phyloP scores from a whole-genome alignment of 2,797 vertebrate genomes.

The Arrhamphus sclerolepis region DNA sequence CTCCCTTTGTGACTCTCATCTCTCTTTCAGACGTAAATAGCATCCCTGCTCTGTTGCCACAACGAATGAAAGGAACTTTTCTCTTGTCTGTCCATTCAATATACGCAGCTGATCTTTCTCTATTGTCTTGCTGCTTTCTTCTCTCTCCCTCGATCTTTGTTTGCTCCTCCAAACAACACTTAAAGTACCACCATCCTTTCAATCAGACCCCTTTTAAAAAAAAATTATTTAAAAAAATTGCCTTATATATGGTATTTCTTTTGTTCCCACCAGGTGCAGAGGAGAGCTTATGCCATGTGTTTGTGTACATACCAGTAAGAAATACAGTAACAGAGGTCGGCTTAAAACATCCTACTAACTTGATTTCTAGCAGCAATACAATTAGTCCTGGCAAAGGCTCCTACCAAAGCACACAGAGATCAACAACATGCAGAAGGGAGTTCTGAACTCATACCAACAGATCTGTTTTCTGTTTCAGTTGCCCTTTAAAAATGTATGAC shows the following conservation, averaged over 20 bases:
- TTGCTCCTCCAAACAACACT: conserved; percentile 1
- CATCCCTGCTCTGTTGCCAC: conserved; percentile 5
- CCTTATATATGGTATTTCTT: neutral
- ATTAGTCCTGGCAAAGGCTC: conserved; percentile 23
- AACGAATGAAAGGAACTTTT: neutral
- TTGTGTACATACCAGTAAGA: conserved; percentile 43
- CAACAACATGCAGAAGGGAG: neutral
- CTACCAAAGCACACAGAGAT: conserved; percentile 7
- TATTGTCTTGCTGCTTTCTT: conserved; percentile 21
- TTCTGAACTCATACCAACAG: neutral
- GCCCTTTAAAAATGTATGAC: neutral
- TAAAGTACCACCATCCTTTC: conserved; percentile 5
- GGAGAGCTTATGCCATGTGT: conserved; percentile 56
- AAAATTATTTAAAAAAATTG: too few relatives aligned
- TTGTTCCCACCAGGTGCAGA: conserved; percentile 16
- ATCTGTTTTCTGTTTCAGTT: neutral
- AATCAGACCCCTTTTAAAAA: neutral
- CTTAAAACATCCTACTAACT: conserved; percentile 13
- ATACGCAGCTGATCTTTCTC: neutral
- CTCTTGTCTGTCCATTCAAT: conserved; percentile 4
- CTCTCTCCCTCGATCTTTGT: conserved; percentile 15
- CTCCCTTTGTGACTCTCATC: conserved; percentile 6
- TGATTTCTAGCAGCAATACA: conserved; percentile 44
- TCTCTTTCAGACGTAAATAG: conserved; percentile 25
- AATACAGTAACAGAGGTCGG: conserved; percentile 17